Percentiles rank a stretch among this genome's conserved stretches.
Conservation (phyloP, 2,888 invertebrate species). For the Drosophila hamatofila region DNA sequence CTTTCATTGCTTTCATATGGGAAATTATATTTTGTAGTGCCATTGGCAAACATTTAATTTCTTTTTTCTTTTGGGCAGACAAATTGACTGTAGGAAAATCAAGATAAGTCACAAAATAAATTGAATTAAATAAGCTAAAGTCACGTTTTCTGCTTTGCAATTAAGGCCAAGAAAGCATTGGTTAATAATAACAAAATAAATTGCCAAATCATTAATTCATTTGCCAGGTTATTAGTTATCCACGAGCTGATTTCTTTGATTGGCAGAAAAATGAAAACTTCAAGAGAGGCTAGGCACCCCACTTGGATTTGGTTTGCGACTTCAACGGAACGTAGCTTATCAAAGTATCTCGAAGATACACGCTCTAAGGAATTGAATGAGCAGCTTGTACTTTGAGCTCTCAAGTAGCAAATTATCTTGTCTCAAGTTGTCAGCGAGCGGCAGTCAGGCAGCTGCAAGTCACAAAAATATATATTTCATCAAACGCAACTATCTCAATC, state of each 20-base stretch:
- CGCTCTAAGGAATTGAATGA: constrained; percentile 39
- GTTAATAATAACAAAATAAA: constrained; percentile 48
- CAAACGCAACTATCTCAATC: constrained; percentile 48
- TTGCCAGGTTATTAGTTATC: constrained; percentile 48
- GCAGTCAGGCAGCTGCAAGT: constrained; percentile 25
- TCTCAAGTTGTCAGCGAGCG: constrained; percentile 78
- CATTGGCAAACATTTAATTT: constrained; percentile 24
- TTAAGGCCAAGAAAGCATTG: constrained; percentile 50
- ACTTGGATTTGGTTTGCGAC: constrained; percentile 27
- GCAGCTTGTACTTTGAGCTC: constrained; percentile 27
- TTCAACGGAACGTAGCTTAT: constrained; percentile 32
- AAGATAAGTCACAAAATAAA: constrained; percentile 60
- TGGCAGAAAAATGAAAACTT: constrained; percentile 16
- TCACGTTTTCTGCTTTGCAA: constrained; percentile 64
- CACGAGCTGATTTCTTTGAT: constrained; percentile 32
- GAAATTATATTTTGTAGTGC: constrained; percentile 20
- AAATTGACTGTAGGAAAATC: constrained; percentile 30
- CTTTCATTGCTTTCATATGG: constrained; percentile 35
- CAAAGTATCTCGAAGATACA: constrained; percentile 49
- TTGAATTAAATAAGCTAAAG: constrained; percentile 60
- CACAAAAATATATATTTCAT: constrained; percentile 44
- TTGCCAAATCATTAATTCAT: constrained; percentile 69
- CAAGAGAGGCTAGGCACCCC: constrained; percentile 29
- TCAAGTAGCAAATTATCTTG: constrained; percentile 80
- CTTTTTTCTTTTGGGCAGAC: constrained; percentile 12